Evolutionary conservation across 1,140 invertebrate species (phyloP).

Genomic region (Drosophila saltans): DNA sequence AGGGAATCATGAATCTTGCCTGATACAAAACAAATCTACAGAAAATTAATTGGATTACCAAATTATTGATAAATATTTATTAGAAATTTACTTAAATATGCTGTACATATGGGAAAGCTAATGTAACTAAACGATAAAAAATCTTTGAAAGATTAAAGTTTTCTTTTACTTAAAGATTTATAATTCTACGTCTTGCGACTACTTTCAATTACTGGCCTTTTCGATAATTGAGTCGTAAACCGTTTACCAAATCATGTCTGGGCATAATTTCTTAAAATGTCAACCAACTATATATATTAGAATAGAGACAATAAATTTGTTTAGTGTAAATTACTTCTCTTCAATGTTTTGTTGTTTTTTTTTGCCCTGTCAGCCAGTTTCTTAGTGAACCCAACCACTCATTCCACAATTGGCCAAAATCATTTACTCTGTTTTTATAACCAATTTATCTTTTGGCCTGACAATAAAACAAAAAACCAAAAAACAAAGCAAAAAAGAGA

Average conservation of each 20-base stretch:
- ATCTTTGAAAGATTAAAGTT: no score
- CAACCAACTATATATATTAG: neutral
- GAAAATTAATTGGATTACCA: no score
- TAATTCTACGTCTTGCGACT: no score
- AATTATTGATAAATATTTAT: no score
- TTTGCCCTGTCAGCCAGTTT: neutral
- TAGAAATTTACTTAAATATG: no score
- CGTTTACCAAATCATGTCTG: neutral
- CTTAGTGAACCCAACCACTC: no score
- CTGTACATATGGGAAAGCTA: no score
- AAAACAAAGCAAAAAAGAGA: conserved; percentile 21
- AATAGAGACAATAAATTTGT: conserved; percentile 5
- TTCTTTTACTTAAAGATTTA: no score
- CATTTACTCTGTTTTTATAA: conserved; percentile 52
- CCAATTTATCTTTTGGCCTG: conserved; percentile 42
- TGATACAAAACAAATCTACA: no score
- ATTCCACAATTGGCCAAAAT: conserved; percentile 28
- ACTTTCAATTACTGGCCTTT: neutral
- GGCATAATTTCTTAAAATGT: neutral
- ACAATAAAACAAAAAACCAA: conserved; percentile 20
- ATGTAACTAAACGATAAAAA: no score
- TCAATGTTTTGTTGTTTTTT: neutral
- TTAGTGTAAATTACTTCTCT: conserved; percentile 2
- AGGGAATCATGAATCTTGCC: no score
- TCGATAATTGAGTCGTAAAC: neutral